Evolutionary conservation across 2,888 invertebrate species (phyloP), one percentile per base, ranked within the genome.

Genomic region (Macrosiphum euphorbiae): DNA sequence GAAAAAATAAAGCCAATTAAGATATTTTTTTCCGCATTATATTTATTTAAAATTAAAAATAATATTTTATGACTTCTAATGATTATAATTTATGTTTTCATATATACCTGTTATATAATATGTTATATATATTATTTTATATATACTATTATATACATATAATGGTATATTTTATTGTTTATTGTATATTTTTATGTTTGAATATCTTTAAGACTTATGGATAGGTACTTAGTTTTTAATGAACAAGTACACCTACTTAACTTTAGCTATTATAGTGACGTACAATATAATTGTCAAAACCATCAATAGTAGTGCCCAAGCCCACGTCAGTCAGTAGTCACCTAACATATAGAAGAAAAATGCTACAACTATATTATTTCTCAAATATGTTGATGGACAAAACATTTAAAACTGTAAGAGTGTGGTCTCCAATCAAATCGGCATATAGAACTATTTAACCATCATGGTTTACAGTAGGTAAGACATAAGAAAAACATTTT

Each of bases 1-100:
- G 16, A 58, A 85, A 85, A n/a, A 87, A 41, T 24, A 61, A 92
- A 92, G 47, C 61, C 61, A 92, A 92, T 92, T 87, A 87, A 50
- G 61, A 61, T 50, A 47, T 92, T 50, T 55, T 91, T 61, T 89
- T 44, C 10, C n/a, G 11, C 13, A n/a, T 28, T 26, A 41, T 26
- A 85, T 85, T 85, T 85, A 20, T 85, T 44, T 85, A 35, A 13
- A 85, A 85, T 44, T 26, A 1, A 4, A 28, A 85, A 28, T 1
- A 24, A 47, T 16, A 44, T 44, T 47, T 47, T 47, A 47, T 47
- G 47, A 47, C 52, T 44, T 61, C 0, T 28, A 58, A 89, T 44
- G 11, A 26, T 85, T 85, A 85, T 44, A 13, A 13, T 41, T 44
- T 44, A 26, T 78, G n/a, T 67, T n/a, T 10, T 28, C 13, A 3